Base-by-base conservation (phyloP, 2,113 vertebrate genomes). In the Miniopterus natalensis region DNA sequence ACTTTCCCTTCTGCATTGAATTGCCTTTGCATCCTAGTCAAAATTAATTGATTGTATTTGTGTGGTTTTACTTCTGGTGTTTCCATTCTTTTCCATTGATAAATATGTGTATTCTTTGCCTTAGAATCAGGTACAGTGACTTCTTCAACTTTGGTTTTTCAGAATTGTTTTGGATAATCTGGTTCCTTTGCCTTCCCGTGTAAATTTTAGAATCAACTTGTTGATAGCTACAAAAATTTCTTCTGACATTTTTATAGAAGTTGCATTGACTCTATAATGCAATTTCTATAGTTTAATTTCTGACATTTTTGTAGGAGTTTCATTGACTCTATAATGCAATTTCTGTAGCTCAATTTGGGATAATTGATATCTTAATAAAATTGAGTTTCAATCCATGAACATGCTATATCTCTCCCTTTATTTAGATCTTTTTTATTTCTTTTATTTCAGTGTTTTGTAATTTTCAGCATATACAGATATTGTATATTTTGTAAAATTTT, bases 111-210 rank as follows among this genome's bases (percentile, higher is more conserved):
- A 0, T 63, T n/a, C 20, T 85, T 79, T 47, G 13, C n/a, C 63
- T 94, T 42, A 42, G 63, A 73, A 80, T 80, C 53, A 15, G 23
- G 4, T 78, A 21, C 71, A 57, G 5, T 53, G 63, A 68, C 3
- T 68, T 6, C 40, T 77, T 15, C 23, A 59, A 31, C 23, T 70
- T 92, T 85, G 40, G 27, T 85, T 68, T 68, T 29, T 29, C 57
- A 36, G 40, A 86, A 36, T 92, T 68, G 49, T 57, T 78, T 73
- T 59, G 31, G 11, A 18, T 78, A 20, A 70, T 81, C 11, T 93
- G 75, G 27, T 93, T 88, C 61, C 42, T 93, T 88, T 80, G 53
- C 55, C n/a, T 88, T 87, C 42, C 18, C n/a, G 21, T 80, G 53
- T 59, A 59, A 63, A n/a, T 53, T 53, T 88, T 73, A 63, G 65